Percentiles rank a stretch among this genome's conserved stretches.
phyloP scores from a whole-genome alignment of 2,888 invertebrate species.

The Parthenolecanium corni region DNA sequence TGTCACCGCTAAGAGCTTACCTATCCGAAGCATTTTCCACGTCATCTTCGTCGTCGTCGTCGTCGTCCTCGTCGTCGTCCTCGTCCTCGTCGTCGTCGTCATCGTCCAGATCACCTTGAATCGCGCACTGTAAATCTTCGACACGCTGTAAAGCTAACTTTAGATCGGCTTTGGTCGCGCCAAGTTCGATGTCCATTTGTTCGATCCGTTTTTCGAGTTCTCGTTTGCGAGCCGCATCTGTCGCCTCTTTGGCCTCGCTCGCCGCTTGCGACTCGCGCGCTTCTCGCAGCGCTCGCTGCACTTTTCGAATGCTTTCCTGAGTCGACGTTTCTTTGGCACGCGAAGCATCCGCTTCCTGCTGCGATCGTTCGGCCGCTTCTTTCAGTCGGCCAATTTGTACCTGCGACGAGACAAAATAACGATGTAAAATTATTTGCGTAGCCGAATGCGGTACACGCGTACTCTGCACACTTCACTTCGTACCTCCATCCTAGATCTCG shows the following conservation, averaged over 20 bases:
- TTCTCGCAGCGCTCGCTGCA: conserved; percentile 57
- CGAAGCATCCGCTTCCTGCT: conserved; percentile 57
- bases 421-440: neutral
- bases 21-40: no score
- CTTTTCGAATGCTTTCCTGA: conserved; percentile 64
- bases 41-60: no score
- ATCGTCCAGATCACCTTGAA: conserved; percentile 67
- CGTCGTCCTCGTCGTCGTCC: no score
- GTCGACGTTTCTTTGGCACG: conserved; percentile 61
- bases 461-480: neutral
- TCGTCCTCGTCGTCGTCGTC: conserved; percentile 49
- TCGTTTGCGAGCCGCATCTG: conserved; percentile 57
- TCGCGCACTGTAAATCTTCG: conserved; percentile 81
- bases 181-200: conserved; percentile 56
- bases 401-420: conserved; percentile 22
- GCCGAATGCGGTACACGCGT: neutral
- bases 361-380: conserved; percentile 59
- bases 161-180: conserved; percentile 66
- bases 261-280: conserved; percentile 66
- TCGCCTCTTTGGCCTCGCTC: conserved; percentile 59
- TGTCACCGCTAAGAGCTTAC: no score
- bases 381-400: conserved; percentile 54
- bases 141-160: conserved; percentile 79
- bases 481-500: conserved; percentile 74
- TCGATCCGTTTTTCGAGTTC: conserved; percentile 65